Evolutionary conservation across 1,140 invertebrate species (phyloP).

Genomic region (Hylaeus volcanicus): DNA sequence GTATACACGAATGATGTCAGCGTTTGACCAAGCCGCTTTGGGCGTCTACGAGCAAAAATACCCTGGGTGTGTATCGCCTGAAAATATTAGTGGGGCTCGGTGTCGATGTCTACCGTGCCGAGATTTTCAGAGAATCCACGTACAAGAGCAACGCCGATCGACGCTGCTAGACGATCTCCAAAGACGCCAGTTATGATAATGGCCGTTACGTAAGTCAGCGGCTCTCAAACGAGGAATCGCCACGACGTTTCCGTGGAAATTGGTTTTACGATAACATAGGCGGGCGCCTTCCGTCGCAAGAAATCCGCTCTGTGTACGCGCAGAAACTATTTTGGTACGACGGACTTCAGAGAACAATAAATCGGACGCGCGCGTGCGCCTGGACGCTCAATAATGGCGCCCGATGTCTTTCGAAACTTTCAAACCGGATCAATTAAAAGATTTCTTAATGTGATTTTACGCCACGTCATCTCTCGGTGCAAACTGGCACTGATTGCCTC

Average conservation of each 20-base stretch:
- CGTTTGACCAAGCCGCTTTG: slow-evolving; percentile 36
- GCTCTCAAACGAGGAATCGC: slow-evolving; percentile 16
- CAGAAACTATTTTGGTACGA: slow-evolving; percentile 7
- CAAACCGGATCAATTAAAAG: slow-evolving; percentile 24
- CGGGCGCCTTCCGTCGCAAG: not conserved
- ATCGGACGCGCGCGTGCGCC: not conserved
- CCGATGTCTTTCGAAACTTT: not conserved
- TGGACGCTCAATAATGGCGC: not conserved
- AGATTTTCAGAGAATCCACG: slow-evolving; percentile 47
- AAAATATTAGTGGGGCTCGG: slow-evolving; percentile 43
- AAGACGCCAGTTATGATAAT: slow-evolving; percentile 34
- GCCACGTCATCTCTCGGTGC: too few species aligned
- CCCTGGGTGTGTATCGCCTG: slow-evolving; percentile 13
- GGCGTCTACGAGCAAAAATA: slow-evolving; percentile 55
- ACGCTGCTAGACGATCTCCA: slow-evolving; percentile 30
- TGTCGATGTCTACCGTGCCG: slow-evolving; percentile 6
- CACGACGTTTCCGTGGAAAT: slow-evolving; percentile 9
- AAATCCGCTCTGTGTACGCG: not conserved
- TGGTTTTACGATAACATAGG: not conserved
- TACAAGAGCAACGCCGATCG: not conserved
- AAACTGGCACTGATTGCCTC: not conserved
- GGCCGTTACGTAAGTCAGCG: slow-evolving; percentile 53
- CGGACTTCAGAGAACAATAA: not conserved
- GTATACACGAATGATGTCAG: slow-evolving; percentile 53
- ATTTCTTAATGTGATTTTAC: slow-evolving; percentile 28